Percentiles rank a stretch among this genome's conserved stretches.
Evolutionary conservation across 1,140 invertebrate genomes (phyloP).

Genomic region (Lasaia peninsularis): DNA sequence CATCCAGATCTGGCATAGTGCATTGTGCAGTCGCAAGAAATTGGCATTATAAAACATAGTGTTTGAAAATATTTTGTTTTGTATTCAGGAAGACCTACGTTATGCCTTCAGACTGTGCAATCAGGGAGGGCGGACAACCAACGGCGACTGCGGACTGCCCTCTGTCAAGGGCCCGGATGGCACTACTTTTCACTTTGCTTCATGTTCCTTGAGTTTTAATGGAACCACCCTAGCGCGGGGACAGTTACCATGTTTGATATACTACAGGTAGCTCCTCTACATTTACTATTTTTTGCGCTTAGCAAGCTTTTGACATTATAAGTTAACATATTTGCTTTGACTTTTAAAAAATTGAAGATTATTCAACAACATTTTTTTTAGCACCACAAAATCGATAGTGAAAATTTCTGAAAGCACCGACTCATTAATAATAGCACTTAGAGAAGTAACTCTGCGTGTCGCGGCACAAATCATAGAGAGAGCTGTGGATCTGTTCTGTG

Average conservation of each 20-base stretch:
- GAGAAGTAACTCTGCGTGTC: conserved; percentile 47
- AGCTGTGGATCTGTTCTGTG: conserved; percentile 42
- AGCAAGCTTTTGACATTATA: not conserved
- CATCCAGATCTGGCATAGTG: too few relatives aligned
- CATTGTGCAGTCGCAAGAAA: too few relatives aligned
- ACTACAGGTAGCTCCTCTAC: conserved; percentile 77
- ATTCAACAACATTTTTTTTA: conserved; percentile 20
- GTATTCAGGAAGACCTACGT: conserved; percentile 86
- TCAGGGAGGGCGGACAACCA: conserved; percentile 93
- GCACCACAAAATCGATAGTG: conserved; percentile 33
- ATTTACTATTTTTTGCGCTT: not conserved
- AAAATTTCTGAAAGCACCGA: conserved; percentile 36
- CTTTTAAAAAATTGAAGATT: too few relatives aligned
- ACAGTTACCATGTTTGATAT: conserved; percentile 96
- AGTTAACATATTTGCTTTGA: not conserved
- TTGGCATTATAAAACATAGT: too few relatives aligned
- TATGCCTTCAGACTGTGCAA: conserved; percentile 94
- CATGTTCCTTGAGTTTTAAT: conserved; percentile 95
- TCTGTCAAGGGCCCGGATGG: conserved; percentile 95
- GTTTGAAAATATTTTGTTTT: not conserved
- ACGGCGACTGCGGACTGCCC: conserved; percentile 93
- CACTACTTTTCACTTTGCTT: conserved; percentile 93
- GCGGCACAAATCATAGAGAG: conserved; percentile 43
- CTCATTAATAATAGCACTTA: conserved; percentile 34
- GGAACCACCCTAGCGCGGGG: conserved; percentile 95